These are phyloP conservation scores for Elephantulus edwardii DNA, from an alignment of 2,113 vertebrate species.

Conservation along the genomic window DNA sequence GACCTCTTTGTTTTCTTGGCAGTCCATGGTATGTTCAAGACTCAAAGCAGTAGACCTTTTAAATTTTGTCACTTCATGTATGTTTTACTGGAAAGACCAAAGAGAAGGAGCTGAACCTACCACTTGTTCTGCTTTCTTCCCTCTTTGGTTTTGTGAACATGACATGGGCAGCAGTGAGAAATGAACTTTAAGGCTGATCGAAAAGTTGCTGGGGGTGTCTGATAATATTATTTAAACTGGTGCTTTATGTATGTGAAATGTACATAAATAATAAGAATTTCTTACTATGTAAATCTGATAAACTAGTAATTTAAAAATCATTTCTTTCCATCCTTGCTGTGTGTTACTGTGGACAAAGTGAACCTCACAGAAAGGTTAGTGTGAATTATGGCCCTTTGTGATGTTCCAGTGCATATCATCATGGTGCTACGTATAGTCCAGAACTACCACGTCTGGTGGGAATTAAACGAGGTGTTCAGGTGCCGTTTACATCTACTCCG, in stretches of 20 bases:
- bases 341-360: conserved; percentile 18
- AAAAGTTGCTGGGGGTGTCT: conserved; percentile 74
- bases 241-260: conserved; percentile 83
- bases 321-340: conserved; percentile 43
- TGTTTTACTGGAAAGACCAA: conserved; percentile 37
- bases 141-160: conserved; percentile 27
- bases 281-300: conserved; percentile 22
- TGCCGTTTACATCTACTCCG: neutral
- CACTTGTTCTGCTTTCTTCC: conserved; percentile 38
- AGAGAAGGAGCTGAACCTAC: conserved; percentile 46
- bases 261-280: conserved; percentile 52
- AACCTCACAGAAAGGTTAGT: conserved; percentile 26
- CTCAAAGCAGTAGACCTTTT: conserved; percentile 1
- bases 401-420: conserved; percentile 36
- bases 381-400: conserved; percentile 46
- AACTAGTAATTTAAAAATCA: conserved; percentile 1
- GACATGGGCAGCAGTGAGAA: conserved; percentile 16
- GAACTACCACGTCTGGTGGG: neutral
- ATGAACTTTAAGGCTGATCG: conserved; percentile 73
- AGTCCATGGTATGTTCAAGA: no score
- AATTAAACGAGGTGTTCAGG: conserved; percentile 3
- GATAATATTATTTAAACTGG: conserved; percentile 75
- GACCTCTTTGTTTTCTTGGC: no score
- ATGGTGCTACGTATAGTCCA: conserved; percentile 54
- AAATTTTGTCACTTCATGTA: neutral